Evolutionary conservation across 2,113 vertebrate species (phyloP).

Genomic region (Mesitornis unicolor): DNA sequence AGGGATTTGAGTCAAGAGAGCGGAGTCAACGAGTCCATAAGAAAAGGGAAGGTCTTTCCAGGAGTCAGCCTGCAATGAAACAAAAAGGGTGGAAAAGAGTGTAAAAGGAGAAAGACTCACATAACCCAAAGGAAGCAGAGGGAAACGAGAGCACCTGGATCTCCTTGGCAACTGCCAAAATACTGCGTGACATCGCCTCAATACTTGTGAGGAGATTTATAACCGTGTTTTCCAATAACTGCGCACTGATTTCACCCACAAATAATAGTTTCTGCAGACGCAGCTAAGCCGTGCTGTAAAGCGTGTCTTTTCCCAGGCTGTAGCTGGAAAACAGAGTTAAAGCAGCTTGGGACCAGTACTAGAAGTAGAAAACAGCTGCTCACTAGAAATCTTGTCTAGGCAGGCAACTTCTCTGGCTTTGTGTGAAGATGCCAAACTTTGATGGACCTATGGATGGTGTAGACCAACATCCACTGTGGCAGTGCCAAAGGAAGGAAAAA

Average conservation of each 20-base stretch:
- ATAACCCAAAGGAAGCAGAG: background rate
- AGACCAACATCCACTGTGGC: background rate
- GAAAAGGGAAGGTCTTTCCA: background rate
- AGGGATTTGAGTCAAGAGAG: background rate
- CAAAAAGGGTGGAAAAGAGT: background rate
- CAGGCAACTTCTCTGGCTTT: background rate
- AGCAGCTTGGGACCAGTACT: background rate
- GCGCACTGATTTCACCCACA: background rate
- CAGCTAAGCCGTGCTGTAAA: background rate
- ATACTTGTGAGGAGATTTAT: background rate
- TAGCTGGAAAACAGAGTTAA: background rate
- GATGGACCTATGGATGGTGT: background rate
- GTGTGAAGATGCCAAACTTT: background rate
- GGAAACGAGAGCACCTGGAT: background rate
- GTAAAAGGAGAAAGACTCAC: background rate
- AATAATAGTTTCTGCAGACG: background rate
- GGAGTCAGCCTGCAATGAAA: background rate
- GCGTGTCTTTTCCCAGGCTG: background rate
- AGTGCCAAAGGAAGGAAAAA: background rate
- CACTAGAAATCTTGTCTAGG: background rate
- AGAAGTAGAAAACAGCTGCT: background rate
- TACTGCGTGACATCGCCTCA: background rate
- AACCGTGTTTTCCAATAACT: background rate
- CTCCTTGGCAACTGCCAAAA: background rate
- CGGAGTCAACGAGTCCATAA: background rate